Evolutionary conservation across 2,888 invertebrate species (phyloP), one percentile per base, ranked within the genome.

Genomic region (Drosophila paranaensis): DNA sequence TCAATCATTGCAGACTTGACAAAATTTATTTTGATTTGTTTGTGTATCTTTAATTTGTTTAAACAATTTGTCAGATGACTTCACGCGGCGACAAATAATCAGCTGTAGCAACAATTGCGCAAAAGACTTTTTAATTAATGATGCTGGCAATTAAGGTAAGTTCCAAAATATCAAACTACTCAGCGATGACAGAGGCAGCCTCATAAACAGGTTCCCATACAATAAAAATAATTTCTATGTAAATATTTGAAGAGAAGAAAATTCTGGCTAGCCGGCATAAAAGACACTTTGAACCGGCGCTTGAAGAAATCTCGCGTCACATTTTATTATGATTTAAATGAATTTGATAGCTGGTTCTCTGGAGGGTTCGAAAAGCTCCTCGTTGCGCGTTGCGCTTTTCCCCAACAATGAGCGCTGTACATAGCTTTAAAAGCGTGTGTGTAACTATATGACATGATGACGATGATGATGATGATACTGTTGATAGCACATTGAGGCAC

Each of bases 251-350:
- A 16, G 27, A 35, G 56, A 60, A 6, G 16, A 16, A 37, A 71
- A 42, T 53, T 39, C 2, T 40, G 40, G 48, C 20, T 58, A 42
- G 58, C 74, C 50, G 73, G 73, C 73, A 14, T 33, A 50, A 39
- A 55, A 62, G 66, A 77, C 16, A 62, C 56, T 67, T 68, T 60
- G 43, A 71, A 53, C 50, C 71, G 71, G 70, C 74, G 64, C 66
- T 80, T 71, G n/a, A 79, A 68, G 67, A 74, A 70, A 62, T 77
- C 66, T 80, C 69, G 74, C 70, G 73, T 73, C 77, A 72, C 54
- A 77, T 70, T 86, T 82, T 71, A 87, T 87, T 79, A 84, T 89
- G 88, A 89, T 87, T 89, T 87, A 87, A 89, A 81, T 77, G 82
- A 84, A 79, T 89, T 83, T 89, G 71, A 89, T 89, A 77, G 81